phyloP scores from a whole-genome alignment of 2,113 vertebrate genomes.

The Erythrolamprus reginae region DNA sequence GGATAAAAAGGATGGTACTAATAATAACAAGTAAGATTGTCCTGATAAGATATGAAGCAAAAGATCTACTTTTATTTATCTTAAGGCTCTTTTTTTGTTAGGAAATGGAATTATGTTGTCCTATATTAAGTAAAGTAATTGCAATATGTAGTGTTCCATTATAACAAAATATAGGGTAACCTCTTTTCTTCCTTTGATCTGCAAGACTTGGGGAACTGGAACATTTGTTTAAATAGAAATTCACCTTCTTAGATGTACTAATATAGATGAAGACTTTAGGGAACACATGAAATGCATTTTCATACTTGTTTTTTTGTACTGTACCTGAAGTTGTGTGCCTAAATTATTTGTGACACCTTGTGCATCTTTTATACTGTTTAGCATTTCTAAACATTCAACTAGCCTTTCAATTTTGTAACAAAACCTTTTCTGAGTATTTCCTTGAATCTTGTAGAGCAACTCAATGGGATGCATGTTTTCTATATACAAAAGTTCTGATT shows the following conservation, averaged over 20 bases:
- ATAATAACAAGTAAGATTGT: neutral
- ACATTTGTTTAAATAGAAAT: slow-evolving; percentile 11
- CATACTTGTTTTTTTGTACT: neutral
- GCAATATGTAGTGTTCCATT: neutral
- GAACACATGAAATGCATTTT: neutral
- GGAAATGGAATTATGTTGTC: neutral
- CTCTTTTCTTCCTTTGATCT: neutral
- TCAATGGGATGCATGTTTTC: neutral
- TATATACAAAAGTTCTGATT: neutral
- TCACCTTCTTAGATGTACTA: neutral
- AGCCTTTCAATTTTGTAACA: neutral
- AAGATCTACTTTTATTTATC: neutral
- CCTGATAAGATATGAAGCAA: neutral
- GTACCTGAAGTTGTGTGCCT: neutral
- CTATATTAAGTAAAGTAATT: slow-evolving; percentile 19
- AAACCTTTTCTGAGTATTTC: neutral
- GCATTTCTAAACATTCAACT: neutral
- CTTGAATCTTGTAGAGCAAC: neutral
- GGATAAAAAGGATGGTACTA: neutral
- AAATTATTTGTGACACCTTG: neutral
- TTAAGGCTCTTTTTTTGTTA: neutral
- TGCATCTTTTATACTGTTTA: neutral
- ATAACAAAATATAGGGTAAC: neutral
- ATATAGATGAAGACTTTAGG: neutral
- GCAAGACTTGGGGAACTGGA: neutral